phyloP scores from a whole-genome alignment of 2,797 vertebrate genomes.

The Sebastes trivittatus region DNA sequence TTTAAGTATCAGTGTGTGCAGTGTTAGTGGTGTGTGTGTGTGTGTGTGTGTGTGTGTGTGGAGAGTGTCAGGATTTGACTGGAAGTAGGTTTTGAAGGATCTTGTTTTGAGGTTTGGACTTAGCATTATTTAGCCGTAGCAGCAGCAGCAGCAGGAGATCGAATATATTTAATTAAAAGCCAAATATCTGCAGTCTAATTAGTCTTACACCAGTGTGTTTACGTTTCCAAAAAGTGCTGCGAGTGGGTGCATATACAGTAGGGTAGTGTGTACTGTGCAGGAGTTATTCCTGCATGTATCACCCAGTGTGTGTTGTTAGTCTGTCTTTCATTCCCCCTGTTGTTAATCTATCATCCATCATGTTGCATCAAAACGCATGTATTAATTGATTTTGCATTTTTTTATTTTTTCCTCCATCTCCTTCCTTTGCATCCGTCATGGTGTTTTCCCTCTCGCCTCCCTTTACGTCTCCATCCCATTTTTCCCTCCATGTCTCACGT shows the following conservation, averaged over 20 bases:
- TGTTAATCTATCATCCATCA: not conserved
- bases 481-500: not conserved
- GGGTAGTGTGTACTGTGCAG: not conserved
- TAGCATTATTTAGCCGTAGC: not conserved
- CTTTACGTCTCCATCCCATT: not conserved
- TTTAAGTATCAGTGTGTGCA: not conserved
- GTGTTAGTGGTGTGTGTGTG: not conserved
- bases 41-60: not conserved
- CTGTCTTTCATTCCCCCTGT: not conserved
- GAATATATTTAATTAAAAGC: not conserved
- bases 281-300: not conserved
- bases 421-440: constrained; percentile 6
- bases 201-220: not conserved
- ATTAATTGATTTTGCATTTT: constrained; percentile 30
- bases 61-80: not conserved
- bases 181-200: not conserved
- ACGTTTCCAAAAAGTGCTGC: not conserved
- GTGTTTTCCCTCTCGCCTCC: not conserved
- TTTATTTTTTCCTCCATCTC: constrained; percentile 19
- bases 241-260: not conserved
- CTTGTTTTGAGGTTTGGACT: not conserved
- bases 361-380: constrained; percentile 12
- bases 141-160: not conserved
- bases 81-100: not conserved
- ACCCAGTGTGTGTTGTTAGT: not conserved